A percentile compares a stretch with the other conserved stretches of the same genome.
phyloP scores from a whole-genome alignment of 2,797 vertebrate genomes.

The Ptychadena robeensis region DNA sequence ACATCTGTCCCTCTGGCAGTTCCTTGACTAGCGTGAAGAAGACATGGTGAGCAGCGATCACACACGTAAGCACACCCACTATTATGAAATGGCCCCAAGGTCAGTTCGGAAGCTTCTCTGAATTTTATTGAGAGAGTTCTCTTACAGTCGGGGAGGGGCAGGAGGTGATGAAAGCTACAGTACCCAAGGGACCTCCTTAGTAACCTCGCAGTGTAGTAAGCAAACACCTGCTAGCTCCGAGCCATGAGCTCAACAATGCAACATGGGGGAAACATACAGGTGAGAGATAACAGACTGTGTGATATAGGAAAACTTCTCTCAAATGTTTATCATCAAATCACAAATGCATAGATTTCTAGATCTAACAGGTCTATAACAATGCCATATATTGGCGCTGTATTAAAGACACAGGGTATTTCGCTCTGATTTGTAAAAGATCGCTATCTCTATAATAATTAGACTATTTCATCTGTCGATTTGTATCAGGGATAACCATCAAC shows the following conservation, averaged over 20 bases:
- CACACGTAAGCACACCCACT: slow-evolving; percentile 56
- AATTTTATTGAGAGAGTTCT: slow-evolving; percentile 34
- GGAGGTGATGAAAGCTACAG: slow-evolving; percentile 53
- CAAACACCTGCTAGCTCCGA: slow-evolving; percentile 55
- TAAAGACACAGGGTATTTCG: no score
- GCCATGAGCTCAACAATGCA: slow-evolving; percentile 2
- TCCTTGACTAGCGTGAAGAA: slow-evolving; percentile 65
- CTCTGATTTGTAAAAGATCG: no score
- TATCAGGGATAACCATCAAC: no score
- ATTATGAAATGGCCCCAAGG: slow-evolving; percentile 38
- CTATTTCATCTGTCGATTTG: no score
- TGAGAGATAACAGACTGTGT: not conserved
- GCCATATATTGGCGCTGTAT: no score
- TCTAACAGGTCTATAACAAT: no score
- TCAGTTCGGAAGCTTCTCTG: slow-evolving; percentile 21
- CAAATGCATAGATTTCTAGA: no score
- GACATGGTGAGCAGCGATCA: slow-evolving; percentile 45
- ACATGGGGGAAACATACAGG: not conserved
- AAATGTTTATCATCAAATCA: no score
- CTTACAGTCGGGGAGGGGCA: slow-evolving; percentile 39
- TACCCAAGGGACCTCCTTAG: slow-evolving; percentile 51
- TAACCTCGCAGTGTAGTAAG: slow-evolving; percentile 36
- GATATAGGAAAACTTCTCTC: not conserved
- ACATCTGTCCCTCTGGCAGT: slow-evolving; percentile 75
- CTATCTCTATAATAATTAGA: no score